These are phyloP conservation scores for Athalia circularis DNA, from an alignment of 2,888 invertebrate species.

Conservation along the genomic window DNA sequence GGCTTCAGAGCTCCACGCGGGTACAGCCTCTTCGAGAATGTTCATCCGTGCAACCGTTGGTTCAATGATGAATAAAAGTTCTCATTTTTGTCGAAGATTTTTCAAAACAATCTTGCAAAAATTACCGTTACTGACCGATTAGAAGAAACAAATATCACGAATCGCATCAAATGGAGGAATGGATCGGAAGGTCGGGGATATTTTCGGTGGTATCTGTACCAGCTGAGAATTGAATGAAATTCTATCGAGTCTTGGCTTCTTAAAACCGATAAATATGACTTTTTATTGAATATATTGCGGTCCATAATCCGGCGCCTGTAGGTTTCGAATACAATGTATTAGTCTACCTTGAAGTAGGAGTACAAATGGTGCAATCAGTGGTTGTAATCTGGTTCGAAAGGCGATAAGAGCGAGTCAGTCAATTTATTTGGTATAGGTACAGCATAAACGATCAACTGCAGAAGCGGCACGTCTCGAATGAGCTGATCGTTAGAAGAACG, in stretches of 20 bases:
- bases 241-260: background rate
- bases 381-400: conserved; percentile 26
- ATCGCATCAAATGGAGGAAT: too few species aligned
- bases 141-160: too few species aligned
- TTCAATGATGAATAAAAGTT: background rate
- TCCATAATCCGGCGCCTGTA: background rate
- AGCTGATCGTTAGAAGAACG: conserved; percentile 7
- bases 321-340: background rate
- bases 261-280: conserved; percentile 34
- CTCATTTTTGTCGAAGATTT: background rate
- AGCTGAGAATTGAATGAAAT: conserved; percentile 39
- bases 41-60: conserved; percentile 24
- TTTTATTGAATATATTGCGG: conserved; percentile 35
- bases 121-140: too few species aligned
- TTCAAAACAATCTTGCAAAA: background rate
- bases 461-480: conserved; percentile 18
- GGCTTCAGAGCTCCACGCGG: conserved; percentile 27
- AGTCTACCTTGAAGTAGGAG: background rate
- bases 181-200: background rate
- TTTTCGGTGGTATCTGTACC: conserved; percentile 61
- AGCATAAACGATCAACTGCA: too few species aligned
- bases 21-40: conserved; percentile 61
- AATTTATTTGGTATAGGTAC: background rate
- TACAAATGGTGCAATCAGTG: conserved; percentile 32
- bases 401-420: conserved; percentile 10